Base-by-base conservation (phyloP, 1,140 invertebrate genomes). In the Zaprionus davidi region DNA sequence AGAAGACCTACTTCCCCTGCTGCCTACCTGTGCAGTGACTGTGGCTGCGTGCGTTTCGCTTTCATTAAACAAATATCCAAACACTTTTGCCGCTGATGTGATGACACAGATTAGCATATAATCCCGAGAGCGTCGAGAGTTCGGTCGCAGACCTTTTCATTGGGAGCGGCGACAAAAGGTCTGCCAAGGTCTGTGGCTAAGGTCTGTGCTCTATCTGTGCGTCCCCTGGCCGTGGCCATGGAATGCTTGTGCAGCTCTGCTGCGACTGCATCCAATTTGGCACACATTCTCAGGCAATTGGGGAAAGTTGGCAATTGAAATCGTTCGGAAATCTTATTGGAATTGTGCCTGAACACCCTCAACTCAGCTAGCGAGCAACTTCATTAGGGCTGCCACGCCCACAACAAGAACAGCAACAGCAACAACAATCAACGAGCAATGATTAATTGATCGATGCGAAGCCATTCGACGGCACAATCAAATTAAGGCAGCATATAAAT, bases 1-100 rank as follows among this genome's bases (percentile, higher is more conserved):
- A 17, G n/a, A 46, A n/a, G n/a, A 7, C 5, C 34, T 62, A 20
- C 28, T 26, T 4, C 58, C 15, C 26, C 46, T 64, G 62, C 20
- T 46, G 41, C 46, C 60, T 22, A 34, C 49, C 34, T 56, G 13
- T 56, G 13, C 13, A 51, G 59, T 38, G 46, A 31, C 46, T 65
- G 36, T 36, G 58, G 34, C 56, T 78, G 60, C 73, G 59, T 81
- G 78, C 70, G 84, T 81, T 87, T 87, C 83, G 81, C 83, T 87
- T 87, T 87, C 84, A 87, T 87, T 87, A 90, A 87, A 90, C 85
- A 90, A 87, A 87, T 87, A 87, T 90, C 81, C 84, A 87, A 87
- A 87, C 85, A 88, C 85, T 76, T 87, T 84, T 87, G 84, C 84
- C 85, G 84, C 84, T 84, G 84, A 87, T 87, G 74, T 85, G 85